Evolutionary conservation across 1,140 invertebrate genomes (phyloP).

Genomic region (Solenopsis fugax): DNA sequence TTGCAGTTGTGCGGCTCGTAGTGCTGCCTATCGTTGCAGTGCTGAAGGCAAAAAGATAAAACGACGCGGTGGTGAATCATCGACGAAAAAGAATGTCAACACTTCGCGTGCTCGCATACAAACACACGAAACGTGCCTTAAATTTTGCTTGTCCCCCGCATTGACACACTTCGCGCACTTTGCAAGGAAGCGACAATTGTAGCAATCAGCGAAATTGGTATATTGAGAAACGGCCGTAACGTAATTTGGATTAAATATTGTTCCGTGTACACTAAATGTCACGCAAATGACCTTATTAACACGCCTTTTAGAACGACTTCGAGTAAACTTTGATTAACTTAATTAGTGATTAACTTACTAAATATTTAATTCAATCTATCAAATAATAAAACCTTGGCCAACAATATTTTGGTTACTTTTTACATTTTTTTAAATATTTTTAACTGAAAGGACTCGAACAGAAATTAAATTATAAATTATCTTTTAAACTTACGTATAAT

Average conservation of each 20-base stretch:
- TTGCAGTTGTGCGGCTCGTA: slow-evolving; percentile 88
- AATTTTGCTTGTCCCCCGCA: slow-evolving; percentile 23
- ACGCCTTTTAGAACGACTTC: neutral
- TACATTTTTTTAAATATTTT: too few species aligned
- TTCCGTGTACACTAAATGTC: neutral
- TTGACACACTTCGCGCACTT: slow-evolving; percentile 46
- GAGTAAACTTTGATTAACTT: too few species aligned
- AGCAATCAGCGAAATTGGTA: slow-evolving; percentile 41
- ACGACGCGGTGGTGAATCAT: slow-evolving; percentile 24
- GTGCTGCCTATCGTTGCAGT: slow-evolving; percentile 88
- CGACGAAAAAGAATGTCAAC: slow-evolving; percentile 39
- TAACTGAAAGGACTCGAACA: too few species aligned
- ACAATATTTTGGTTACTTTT: too few species aligned
- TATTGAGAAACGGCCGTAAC: slow-evolving; percentile 31
- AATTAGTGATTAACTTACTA: too few species aligned
- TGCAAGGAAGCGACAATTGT: slow-evolving; percentile 53
- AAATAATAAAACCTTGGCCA: too few species aligned
- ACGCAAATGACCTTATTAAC: neutral
- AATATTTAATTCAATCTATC: too few species aligned
- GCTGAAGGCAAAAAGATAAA: slow-evolving; percentile 79
- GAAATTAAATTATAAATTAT: too few species aligned
- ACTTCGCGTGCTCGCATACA: slow-evolving; percentile 11
- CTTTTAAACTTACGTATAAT: too few species aligned
- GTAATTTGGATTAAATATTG: slow-evolving; percentile 4
- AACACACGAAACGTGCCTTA: neutral